Evolutionary conservation across 2,888 invertebrate species (phyloP), one percentile per base, ranked within the genome.

Genomic region (Crepidodera aurea): DNA sequence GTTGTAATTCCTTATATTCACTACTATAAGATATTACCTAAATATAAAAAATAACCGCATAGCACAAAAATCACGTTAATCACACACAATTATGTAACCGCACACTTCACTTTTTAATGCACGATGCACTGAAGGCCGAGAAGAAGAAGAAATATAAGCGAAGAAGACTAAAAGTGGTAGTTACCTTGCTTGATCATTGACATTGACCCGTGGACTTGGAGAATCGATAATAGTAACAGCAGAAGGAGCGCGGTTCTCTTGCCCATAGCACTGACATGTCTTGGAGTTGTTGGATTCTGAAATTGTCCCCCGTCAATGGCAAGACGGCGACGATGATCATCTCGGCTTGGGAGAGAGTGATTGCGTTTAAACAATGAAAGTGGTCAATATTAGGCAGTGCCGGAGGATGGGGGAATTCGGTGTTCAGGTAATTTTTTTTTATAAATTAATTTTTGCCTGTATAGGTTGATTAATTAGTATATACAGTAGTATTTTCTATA

Each of bases 331-430:
- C 65, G 62, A 60, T 60, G 62, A 57, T 48, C 56, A 46, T 56
- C 46, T 58, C 57, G 48, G 62, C 55, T 62, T 60, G 62, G 69
- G 77, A 77, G 78, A 77, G 77, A 79, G 78, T 78, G 78, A 78
- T 75, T 75, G 74, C 73, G 77, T 61, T 64, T 58, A 57, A 65
- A 77, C 75, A 77, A 78, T 75, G 78, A 78, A 78, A 78, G 78
- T 77, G 77, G 71, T 72, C 73, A 67, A 63, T 64, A 68, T 68
- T 67, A 53, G 51, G 15, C 58, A 44, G 58, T 42, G 56, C 37
- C 58, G 57, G 15, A 32, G 32, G 48, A 13, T 16, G 25, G n/a
- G 46, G 18, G 44, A 32, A 34, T n/a, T n/a, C n/a, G n/a, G n/a
- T n/a, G n/a, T n/a, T n/a, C n/a, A n/a, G n/a, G n/a, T n/a, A n/a